Base-by-base conservation (phyloP, 2,797 vertebrate genomes). In the Lateolabrax maculatus region DNA sequence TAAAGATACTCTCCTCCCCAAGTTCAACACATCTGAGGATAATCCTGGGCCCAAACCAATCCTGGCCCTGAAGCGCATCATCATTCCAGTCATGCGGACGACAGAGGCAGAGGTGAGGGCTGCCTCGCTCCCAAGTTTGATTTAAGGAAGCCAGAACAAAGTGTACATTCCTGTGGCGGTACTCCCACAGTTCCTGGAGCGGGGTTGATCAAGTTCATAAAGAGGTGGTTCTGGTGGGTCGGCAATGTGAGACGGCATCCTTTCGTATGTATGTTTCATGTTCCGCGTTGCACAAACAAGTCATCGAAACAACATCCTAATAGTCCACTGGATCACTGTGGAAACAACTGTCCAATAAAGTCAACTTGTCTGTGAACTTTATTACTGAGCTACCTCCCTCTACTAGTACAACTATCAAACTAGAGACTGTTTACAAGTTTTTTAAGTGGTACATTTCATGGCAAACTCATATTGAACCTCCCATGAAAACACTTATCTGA, bases 61-160 rank as follows among this genome's bases (percentile, higher is more conserved):
- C 46, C 65, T 46, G 39, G 52, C 67, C 71, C 70, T 34, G 57
- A 61, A 78, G 80, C 39, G 0, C 62, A 49, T 71, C 74, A 68
- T 77, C 48, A 36, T 64, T 70, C 53, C 27, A 79, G 80, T 77
- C 80, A 81, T 56, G 78, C 53, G 78, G 69, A n/a, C 1, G 18
- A 67, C 58, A 43, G 43, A 53, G 16, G 31, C 58, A 49, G 80
- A 83, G 71, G 64, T 61, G 57, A 73, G 43, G 48, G 15, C 48
- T 69, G 49, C 21, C 57, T 41, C 43, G 27, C n/a, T 71, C 41
- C 43, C 23, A 12, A n/a, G 29, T 67, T 73, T 46, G 29, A 79
- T 57, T 51, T 34, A 16, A n/a, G 4, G 13, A 67, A 49, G 36
- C 44, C 39, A 67, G 31, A 71, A 63, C 61, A 60, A 49, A 72